phyloP scores from a whole-genome alignment of 2,888 invertebrate genomes.

The Deroplatys truncata region DNA sequence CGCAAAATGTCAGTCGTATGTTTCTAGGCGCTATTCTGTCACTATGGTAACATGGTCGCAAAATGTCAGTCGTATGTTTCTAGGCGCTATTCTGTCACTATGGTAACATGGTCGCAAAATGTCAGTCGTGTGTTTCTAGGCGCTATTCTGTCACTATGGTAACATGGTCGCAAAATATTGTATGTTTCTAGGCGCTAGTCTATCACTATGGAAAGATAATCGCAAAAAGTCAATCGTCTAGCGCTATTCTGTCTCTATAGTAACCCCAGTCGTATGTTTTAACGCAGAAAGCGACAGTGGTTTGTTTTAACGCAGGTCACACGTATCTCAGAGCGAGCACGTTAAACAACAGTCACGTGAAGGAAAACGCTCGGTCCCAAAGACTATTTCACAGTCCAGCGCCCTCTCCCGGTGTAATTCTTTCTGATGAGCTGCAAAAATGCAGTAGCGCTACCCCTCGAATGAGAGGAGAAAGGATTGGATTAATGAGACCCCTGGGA shows the following conservation, averaged over 20 bases:
- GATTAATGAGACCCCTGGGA: slow-evolving; percentile 22
- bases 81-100: too few relatives aligned
- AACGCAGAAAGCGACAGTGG: not conserved
- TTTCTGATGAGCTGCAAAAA: slow-evolving; percentile 31
- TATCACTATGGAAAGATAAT: not conserved
- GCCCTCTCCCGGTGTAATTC: slow-evolving; percentile 24
- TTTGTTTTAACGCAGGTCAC: not conserved
- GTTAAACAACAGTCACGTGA: not conserved
- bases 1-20: too few relatives aligned
- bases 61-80: too few relatives aligned
- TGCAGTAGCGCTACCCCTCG: not conserved
- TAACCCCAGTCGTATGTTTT: not conserved
- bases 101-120: too few relatives aligned
- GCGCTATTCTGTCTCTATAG: not conserved
- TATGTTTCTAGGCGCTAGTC: not conserved
- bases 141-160: not conserved
- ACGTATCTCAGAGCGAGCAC: not conserved
- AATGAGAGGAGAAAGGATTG: not conserved
- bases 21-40: too few relatives aligned
- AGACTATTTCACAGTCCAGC: slow-evolving; percentile 22
- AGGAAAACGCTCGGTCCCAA: not conserved
- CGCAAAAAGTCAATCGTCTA: not conserved
- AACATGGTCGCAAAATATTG: not conserved
- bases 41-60: too few relatives aligned
- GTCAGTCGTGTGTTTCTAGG: too few relatives aligned